Evolutionary conservation across 2,113 vertebrate genomes (phyloP).

Genomic region (Forbesichthys papilliferus): DNA sequence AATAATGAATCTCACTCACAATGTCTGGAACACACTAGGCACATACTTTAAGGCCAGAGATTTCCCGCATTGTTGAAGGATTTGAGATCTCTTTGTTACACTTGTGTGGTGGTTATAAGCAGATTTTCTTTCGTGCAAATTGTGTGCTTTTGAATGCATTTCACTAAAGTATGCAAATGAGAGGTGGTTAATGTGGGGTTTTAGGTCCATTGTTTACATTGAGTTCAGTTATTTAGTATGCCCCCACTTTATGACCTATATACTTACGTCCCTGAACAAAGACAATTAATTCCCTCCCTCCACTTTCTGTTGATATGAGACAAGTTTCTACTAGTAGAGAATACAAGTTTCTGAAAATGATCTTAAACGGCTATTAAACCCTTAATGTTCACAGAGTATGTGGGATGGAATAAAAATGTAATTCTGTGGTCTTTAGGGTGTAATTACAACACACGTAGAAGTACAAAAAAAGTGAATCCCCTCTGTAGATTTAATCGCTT

Average conservation of each 20-base stretch:
- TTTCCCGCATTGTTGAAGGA: no score
- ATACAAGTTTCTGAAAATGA: constrained; percentile 34
- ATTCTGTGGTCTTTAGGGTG: constrained; percentile 36
- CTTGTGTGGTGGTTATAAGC: no score
- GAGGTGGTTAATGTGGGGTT: constrained; percentile 4
- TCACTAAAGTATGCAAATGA: not conserved
- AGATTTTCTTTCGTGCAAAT: no score
- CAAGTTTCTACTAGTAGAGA: constrained; percentile 61
- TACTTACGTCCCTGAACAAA: constrained; percentile 19
- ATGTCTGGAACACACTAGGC: no score
- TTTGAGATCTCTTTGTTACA: no score
- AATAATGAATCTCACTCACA: no score
- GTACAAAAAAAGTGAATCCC: constrained; percentile 29
- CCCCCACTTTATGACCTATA: constrained; percentile 15
- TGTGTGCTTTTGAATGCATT: no score
- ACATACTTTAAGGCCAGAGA: no score
- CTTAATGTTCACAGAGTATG: constrained; percentile 39
- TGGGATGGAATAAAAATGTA: constrained; percentile 7
- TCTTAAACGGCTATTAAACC: constrained; percentile 45
- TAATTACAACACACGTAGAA: constrained; percentile 11
- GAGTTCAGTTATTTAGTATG: not conserved
- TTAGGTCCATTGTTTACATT: constrained; percentile 26
- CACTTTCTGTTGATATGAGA: constrained; percentile 45
- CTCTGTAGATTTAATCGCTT: no score
- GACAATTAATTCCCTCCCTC: constrained; percentile 14